Percentiles rank a stretch among this genome's conserved stretches.
These are phyloP conservation scores for Caenorhabditis plicata DNA, from an alignment of 2,888 invertebrate genomes.

Conservation along the genomic window DNA sequence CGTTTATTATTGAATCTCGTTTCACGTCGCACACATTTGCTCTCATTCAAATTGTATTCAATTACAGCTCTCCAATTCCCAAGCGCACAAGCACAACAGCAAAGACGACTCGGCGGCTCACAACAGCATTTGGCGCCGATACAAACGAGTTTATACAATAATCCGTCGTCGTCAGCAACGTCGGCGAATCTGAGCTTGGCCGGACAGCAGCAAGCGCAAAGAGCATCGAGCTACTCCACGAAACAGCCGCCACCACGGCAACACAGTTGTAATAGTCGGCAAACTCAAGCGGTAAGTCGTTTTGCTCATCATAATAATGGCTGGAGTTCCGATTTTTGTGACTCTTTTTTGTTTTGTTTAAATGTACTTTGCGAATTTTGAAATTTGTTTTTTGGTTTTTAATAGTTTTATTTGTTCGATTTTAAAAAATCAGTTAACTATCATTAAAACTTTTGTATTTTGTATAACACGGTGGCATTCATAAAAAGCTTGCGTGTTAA, in stretches of 20 bases:
- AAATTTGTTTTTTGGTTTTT: conserved; percentile 4
- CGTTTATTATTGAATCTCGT: too few relatives aligned
- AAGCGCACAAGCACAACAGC: conserved; percentile 33
- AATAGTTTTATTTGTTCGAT: conserved; percentile 6
- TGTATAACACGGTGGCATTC: too few relatives aligned
- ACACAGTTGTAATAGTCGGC: conserved; percentile 25
- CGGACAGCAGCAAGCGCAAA: conserved; percentile 1
- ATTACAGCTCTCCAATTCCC: conserved; percentile 23
- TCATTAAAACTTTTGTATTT: too few relatives aligned
- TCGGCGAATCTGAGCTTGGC: conserved; percentile 15
- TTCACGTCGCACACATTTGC: too few relatives aligned
- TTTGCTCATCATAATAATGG: background rate
- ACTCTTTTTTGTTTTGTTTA: too few relatives aligned
- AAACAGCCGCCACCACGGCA: conserved; percentile 21
- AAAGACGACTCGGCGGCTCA: conserved; percentile 29
- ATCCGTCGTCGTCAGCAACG: conserved; percentile 16
- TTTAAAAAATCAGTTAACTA: conserved; percentile 19
- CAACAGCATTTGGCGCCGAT: conserved; percentile 29
- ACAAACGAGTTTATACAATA: too few relatives aligned
- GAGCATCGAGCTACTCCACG: conserved; percentile 8
- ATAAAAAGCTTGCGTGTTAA: too few relatives aligned
- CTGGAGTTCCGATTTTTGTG: too few relatives aligned
- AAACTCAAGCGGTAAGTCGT: conserved; percentile 24
- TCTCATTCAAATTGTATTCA: background rate
- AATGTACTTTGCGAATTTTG: too few relatives aligned